Conservation (phyloP, 2,797 vertebrate genomes). For the Danio aesculapii region DNA sequence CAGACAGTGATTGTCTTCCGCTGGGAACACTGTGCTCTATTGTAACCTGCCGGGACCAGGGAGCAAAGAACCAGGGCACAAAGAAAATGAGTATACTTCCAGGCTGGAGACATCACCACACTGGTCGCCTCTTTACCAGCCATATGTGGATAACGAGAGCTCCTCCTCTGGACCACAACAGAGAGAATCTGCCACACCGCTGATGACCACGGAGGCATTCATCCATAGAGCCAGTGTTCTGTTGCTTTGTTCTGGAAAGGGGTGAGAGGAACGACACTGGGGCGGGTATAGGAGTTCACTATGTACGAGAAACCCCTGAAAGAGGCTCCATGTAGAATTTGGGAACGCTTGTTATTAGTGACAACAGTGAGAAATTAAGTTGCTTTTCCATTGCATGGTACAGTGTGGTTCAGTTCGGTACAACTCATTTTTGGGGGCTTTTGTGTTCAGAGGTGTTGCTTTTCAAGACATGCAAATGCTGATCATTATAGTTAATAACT, state of each 20-base stretch:
- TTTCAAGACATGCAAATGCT: too few relatives aligned
- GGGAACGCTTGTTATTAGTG: too few relatives aligned
- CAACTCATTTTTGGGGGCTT: too few relatives aligned
- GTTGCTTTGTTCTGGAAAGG: neutral
- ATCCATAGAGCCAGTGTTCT: conserved; percentile 11
- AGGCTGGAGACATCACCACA: conserved; percentile 77
- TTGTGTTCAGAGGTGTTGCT: too few relatives aligned
- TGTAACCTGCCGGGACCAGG: conserved; percentile 75
- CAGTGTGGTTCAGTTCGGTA: too few relatives aligned
- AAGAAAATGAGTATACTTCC: conserved; percentile 86
- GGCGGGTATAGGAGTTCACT: neutral
- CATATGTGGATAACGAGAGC: conserved; percentile 51
- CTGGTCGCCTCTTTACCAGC: conserved; percentile 70
- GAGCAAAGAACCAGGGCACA: conserved; percentile 75
- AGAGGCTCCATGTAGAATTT: too few relatives aligned
- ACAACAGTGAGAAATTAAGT: too few relatives aligned
- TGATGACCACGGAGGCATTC: conserved; percentile 18
- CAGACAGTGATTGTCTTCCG: conserved; percentile 82
- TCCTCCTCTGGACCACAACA: conserved; percentile 69
- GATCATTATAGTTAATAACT: too few relatives aligned
- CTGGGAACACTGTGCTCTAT: conserved; percentile 84
- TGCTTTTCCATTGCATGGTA: too few relatives aligned
- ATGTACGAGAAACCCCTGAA: neutral
- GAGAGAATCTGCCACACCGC: conserved; percentile 38
- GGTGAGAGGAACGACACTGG: neutral